Evolutionary conservation across 2,888 invertebrate genomes (phyloP).

Genomic region (Glomeris marginata): DNA sequence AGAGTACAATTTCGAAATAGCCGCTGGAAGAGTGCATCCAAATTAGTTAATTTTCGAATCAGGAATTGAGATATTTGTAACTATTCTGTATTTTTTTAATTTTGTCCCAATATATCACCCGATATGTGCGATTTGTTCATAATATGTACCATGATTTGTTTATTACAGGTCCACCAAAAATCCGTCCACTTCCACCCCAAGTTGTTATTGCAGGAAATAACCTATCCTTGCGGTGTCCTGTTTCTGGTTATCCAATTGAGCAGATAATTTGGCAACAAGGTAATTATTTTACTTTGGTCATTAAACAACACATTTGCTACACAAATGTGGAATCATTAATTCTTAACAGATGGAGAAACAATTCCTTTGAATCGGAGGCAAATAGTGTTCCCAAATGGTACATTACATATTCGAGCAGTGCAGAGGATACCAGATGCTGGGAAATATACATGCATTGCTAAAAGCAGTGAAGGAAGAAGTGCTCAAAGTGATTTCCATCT

Average conservation of each 20-base stretch:
- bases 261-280: constrained; percentile 12
- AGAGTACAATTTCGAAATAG: too few relatives aligned
- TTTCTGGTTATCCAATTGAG: constrained; percentile 11
- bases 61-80: not conserved
- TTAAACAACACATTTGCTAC: not conserved
- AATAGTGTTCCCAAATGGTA: constrained; percentile 83
- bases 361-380: constrained; percentile 90
- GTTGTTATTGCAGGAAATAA: constrained; percentile 10
- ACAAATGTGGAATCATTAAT: not conserved
- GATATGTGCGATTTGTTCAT: too few relatives aligned
- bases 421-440: constrained; percentile 85
- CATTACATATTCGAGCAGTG: constrained; percentile 83
- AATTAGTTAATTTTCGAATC: too few relatives aligned
- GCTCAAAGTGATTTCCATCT: constrained; percentile 77
- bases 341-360: constrained; percentile 49
- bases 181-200: constrained; percentile 8
- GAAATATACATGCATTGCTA: constrained; percentile 83
- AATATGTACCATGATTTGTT: too few relatives aligned
- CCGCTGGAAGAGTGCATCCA: too few relatives aligned
- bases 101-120: not conserved
- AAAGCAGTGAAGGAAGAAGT: constrained; percentile 78
- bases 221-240: constrained; percentile 10
- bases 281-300: not conserved
- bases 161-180: constrained; percentile 9
- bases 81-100: not conserved